Base-by-base conservation (phyloP, 2,113 vertebrate genomes). In the Lathamus discolor region DNA sequence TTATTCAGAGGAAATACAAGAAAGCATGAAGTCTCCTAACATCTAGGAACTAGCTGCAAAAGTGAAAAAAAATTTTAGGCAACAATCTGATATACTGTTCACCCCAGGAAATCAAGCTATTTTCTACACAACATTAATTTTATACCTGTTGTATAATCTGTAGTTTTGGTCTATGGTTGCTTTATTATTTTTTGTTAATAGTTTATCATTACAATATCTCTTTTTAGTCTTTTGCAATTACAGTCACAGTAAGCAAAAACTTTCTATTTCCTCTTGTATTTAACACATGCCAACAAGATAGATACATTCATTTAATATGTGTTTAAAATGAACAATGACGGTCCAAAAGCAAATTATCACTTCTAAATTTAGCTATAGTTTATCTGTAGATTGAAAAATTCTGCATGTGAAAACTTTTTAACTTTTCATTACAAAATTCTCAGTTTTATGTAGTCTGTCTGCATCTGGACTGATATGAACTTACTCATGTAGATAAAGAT, bases 401-500 rank as follows among this genome's bases (percentile, higher is more conserved):
- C 48, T 49, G 28, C 41, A 33, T 55, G 19, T 46, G 68, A 63
- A 68, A 89, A 62, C 27, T 22, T 79, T 79, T 67, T n/a, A 49
- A 54, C 11, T 73, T 80, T 79, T 51, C 29, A 44, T 55, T 77
- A 43, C 7, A 63, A 52, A 86, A 73, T 51, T 77, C 39, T 77
- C 37, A 46, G 41, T 18, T 87, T 83, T 88, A 51, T 67, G 1
- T 22, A 63, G 52, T 35, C 46, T 57, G 35, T 87, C 77, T 93
- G 19, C 62, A 52, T 59, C 76, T 83, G 87, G 46, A 81, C 51
- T 54, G 44, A 37, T 59, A 41, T n/a, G 35, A 86, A 84, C 55
- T 82, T 91, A 35, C 25, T 94, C 20, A 59, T 44, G 75, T 78
- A 95, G 83, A 94, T 93, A 88, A 95, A 91, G 62, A 37, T 95